Evolutionary conservation across 2,797 vertebrate species (phyloP).

Genomic region (Neopelma chrysocephalum): DNA sequence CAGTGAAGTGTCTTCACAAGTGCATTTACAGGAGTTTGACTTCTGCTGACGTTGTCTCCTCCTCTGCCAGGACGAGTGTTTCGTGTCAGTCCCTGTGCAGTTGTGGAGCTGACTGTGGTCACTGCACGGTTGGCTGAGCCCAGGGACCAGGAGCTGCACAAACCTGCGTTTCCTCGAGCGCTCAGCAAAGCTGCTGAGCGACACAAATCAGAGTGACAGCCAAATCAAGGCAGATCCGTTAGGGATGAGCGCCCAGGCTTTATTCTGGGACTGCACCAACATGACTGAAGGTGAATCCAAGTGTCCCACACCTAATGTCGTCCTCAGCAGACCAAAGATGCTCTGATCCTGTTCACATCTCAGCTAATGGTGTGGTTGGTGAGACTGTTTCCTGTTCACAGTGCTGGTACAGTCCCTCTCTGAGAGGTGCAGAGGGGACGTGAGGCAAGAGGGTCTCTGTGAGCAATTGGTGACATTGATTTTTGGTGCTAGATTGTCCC

Average conservation of each 20-base stretch:
- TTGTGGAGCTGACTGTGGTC: not conserved
- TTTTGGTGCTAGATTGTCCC: not conserved
- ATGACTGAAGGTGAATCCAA: not conserved
- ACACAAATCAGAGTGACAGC: not conserved
- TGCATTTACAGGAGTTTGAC: not conserved
- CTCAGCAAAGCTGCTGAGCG: not conserved
- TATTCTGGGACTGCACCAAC: not conserved
- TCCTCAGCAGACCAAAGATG: fast-evolving
- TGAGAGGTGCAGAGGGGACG: fast-evolving
- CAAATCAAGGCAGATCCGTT: not conserved
- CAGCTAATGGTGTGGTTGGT: not conserved
- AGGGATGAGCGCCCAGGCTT: not conserved
- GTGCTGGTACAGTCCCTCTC: not conserved
- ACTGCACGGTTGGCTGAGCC: not conserved
- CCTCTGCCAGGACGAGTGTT: not conserved
- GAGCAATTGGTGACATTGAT: not conserved
- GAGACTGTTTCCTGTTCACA: not conserved
- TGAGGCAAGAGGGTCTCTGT: not conserved
- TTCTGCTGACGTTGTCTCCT: not conserved
- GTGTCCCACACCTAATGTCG: not conserved
- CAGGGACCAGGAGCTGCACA: not conserved
- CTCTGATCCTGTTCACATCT: not conserved
- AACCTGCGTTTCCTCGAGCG: not conserved
- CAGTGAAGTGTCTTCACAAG: not conserved
- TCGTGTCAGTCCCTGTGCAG: not conserved